Evolutionary conservation across 92 coral and sea anemone species (phyloP).

Genomic region (Zoanthus sociatus): DNA sequence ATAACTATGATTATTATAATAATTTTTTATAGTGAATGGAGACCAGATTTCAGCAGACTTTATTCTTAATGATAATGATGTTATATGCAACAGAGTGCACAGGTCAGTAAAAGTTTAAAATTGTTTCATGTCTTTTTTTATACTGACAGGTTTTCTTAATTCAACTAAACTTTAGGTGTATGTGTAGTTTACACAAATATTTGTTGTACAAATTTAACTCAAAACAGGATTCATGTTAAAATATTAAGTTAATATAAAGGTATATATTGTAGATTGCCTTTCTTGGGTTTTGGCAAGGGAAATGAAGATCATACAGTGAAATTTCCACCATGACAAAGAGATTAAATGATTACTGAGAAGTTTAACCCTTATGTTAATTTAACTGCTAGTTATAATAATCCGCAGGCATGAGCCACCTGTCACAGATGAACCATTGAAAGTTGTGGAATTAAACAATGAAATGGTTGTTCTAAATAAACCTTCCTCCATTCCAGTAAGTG

Average conservation of each 20-base stretch:
- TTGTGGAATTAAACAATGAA: slow-evolving; percentile 81
- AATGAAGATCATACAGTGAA: too few species aligned
- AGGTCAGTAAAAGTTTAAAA: slow-evolving; percentile 61
- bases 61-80: slow-evolving; percentile 88
- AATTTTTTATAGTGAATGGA: slow-evolving; percentile 91
- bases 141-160: too few species aligned
- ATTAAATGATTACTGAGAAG: background rate
- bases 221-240: too few species aligned
- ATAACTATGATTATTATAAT: too few species aligned
- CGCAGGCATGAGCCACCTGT: slow-evolving; percentile 98
- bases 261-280: too few species aligned
- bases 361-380: background rate
- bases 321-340: too few species aligned
- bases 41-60: slow-evolving; percentile 52
- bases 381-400: background rate
- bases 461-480: slow-evolving; percentile 93
- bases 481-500: slow-evolving; percentile 94
- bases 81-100: slow-evolving; percentile 91
- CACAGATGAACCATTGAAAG: slow-evolving; percentile 73
- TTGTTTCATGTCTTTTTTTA: too few species aligned
- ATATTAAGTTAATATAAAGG: too few species aligned
- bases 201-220: too few species aligned
- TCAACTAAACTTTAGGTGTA: too few species aligned
- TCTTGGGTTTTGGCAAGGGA: too few species aligned
- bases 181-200: too few species aligned